These are phyloP conservation scores for Drosophila crucigera DNA, from an alignment of 2,888 invertebrate species.

Conservation along the genomic window DNA sequence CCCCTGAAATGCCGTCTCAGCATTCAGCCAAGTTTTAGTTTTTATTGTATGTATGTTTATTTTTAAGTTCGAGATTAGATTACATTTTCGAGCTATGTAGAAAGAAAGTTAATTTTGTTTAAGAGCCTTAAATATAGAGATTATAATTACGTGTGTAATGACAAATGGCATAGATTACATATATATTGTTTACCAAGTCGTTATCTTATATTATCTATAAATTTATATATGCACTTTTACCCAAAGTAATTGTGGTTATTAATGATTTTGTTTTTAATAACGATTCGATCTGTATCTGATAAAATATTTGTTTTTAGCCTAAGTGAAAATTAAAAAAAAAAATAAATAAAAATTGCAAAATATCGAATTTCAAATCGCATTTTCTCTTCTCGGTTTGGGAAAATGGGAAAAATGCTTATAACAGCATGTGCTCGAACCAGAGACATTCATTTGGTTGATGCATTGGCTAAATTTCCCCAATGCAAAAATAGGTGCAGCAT, in stretches of 20 bases:
- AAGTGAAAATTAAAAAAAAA: constrained; percentile 23
- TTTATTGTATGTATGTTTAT: constrained; percentile 19
- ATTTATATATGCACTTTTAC: constrained; percentile 10
- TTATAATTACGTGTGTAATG: constrained; percentile 7
- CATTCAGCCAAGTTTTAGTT: constrained; percentile 18
- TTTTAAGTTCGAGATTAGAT: constrained; percentile 20
- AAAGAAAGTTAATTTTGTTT: constrained; percentile 37
- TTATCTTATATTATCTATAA: constrained; percentile 18
- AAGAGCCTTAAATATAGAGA: constrained; percentile 39
- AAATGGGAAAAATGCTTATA: background rate
- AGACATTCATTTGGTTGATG: background rate
- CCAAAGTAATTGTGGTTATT: constrained; percentile 19
- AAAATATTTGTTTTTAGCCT: constrained; percentile 44
- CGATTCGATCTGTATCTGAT: constrained; percentile 20
- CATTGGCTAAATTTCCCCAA: background rate
- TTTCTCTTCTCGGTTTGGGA: too few relatives aligned
- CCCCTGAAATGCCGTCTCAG: constrained; percentile 1
- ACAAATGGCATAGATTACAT: constrained; percentile 25
- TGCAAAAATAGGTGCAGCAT: background rate
- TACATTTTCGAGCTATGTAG: constrained; percentile 8
- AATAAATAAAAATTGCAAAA: constrained; percentile 17
- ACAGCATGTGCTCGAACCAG: background rate
- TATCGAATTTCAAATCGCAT: background rate
- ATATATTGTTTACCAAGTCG: constrained; percentile 19
- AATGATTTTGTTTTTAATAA: constrained; percentile 7